phyloP scores from a whole-genome alignment of 2,888 invertebrate species.

The Leptopilina myrica region DNA sequence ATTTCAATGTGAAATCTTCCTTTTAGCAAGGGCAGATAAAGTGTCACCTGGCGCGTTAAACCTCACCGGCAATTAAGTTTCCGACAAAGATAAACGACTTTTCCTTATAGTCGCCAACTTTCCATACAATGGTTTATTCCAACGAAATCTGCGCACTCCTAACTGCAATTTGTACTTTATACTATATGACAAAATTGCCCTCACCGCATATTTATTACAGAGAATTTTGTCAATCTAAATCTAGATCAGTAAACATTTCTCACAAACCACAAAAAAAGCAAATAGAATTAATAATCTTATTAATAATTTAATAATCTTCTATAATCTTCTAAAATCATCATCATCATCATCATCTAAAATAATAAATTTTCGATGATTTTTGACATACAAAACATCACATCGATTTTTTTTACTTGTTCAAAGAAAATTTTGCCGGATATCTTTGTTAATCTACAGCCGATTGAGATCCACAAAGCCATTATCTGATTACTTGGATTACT shows the following conservation, averaged over 20 bases:
- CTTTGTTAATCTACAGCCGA: neutral
- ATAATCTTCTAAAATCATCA: no score
- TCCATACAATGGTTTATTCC: neutral
- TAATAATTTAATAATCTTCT: no score
- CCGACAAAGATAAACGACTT: slow-evolving; percentile 33
- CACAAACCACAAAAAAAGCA: no score
- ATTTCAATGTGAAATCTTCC: slow-evolving; percentile 37
- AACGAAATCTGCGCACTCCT: neutral
- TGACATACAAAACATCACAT: no score
- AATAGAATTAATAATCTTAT: no score
- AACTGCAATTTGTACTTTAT: slow-evolving; percentile 2
- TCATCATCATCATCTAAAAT: no score
- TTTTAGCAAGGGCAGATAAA: neutral
- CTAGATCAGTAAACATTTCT: no score
- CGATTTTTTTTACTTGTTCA: neutral
- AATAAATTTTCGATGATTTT: no score
- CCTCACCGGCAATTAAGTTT: slow-evolving; percentile 35
- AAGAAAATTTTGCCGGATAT: neutral
- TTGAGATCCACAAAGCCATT: slow-evolving; percentile 3
- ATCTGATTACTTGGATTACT: slow-evolving; percentile 12
- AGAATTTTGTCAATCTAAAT: no score
- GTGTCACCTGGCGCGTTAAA: slow-evolving; percentile 36
- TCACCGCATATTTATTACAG: no score
- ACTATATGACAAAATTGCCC: no score
- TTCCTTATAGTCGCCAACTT: slow-evolving; percentile 15